Evolutionary conservation across 2,888 invertebrate species (phyloP).

Genomic region (Fissipunctia ypsillon): DNA sequence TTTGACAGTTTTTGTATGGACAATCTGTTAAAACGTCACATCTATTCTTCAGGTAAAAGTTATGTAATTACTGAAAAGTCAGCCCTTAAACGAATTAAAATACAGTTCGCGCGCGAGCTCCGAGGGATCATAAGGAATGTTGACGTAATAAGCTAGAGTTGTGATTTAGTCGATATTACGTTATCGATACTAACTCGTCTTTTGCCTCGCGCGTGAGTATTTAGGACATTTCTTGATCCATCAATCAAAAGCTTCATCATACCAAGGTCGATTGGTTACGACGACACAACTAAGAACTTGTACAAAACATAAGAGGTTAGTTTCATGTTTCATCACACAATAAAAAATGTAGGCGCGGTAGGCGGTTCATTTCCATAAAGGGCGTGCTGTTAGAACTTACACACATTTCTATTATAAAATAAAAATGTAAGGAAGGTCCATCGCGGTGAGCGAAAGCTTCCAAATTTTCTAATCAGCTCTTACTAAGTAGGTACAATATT

Average conservation of each 20-base stretch:
- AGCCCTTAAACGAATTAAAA: too few relatives aligned
- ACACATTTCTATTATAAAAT: neutral
- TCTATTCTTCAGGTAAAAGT: too few relatives aligned
- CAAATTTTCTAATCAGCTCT: neutral
- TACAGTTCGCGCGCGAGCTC: too few relatives aligned
- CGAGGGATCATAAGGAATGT: too few relatives aligned
- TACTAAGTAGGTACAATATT: neutral
- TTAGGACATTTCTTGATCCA: too few relatives aligned
- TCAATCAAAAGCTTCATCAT: slow-evolving; percentile 12
- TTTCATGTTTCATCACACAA: slow-evolving; percentile 1
- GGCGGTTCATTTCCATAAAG: slow-evolving; percentile 34
- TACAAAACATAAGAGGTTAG: slow-evolving; percentile 26
- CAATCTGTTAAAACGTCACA: too few relatives aligned
- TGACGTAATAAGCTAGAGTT: too few relatives aligned
- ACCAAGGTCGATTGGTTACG: slow-evolving; percentile 44
- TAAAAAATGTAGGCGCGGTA: neutral
- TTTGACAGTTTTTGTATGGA: too few relatives aligned
- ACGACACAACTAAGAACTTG: slow-evolving; percentile 20
- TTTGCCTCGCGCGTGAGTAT: too few relatives aligned
- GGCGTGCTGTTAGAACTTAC: slow-evolving; percentile 18
- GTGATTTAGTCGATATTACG: too few relatives aligned
- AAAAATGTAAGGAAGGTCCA: neutral
- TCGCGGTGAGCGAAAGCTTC: neutral
- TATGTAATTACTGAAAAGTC: too few relatives aligned
- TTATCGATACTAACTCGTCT: too few relatives aligned